Evolutionary conservation across 2,797 vertebrate genomes (phyloP), one percentile per base, ranked within the genome.

Genomic region (Pelochelys cantorii): DNA sequence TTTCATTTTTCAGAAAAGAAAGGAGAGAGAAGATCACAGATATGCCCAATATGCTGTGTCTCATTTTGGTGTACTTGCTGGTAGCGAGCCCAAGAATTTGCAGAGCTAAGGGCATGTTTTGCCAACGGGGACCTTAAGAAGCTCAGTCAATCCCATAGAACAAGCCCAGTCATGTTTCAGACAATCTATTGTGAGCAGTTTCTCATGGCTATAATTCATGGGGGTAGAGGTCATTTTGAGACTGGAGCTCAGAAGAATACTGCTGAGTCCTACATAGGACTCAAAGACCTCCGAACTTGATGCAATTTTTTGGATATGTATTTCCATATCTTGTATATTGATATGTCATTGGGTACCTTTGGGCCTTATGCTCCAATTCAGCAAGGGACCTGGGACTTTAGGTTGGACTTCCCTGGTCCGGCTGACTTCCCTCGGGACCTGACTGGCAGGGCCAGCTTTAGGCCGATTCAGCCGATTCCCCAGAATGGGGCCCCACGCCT

Each of bases 131-230:
- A 81, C 37, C 88, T 5, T 27, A 87, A 89, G 83, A 65, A 90
- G 1, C 15, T 37, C 53, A 81, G 56, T 15, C 22, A 86, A 71
- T 31, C 91, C 37, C 42, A 83, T 53, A 86, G 37, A 91, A 87
- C 79, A 89, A 3, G 11, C 53, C 81, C 42, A 86, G 88, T 55
- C 68, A 25, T 85, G 74, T 93, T 85, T 90, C 78, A 20, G 84
- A 86, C 59, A 94, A 88, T 79, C 86, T 81, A 79, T 80, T 83
- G 85, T 83, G 91, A 57, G 29, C 27, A 62, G 13, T 13, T 31
- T 7, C 2, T 85, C 22, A 48, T 11, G 80, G 25, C 65, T 85
- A 29, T 62, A 62, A 62, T 62, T 29, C 60, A 62, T 27, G 14
- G 29, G 29, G 13, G 29, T 62, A 29, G 29, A 62, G n/a, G 31